phyloP scores from a whole-genome alignment of 2,797 vertebrate genomes.

The Pelochelys cantorii region DNA sequence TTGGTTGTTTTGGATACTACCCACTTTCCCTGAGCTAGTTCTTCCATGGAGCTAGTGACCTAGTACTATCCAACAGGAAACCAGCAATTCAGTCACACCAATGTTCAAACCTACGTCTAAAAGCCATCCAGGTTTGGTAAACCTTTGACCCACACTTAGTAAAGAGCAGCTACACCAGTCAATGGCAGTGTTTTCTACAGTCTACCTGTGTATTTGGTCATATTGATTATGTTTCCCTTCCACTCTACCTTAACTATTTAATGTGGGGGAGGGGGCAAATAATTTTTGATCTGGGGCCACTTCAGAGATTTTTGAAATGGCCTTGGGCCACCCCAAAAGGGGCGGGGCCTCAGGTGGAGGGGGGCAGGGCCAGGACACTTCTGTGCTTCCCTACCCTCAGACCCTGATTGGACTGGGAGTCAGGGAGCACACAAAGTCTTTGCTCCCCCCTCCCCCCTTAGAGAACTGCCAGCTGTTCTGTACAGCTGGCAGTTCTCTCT shows the following conservation, averaged over 20 bases:
- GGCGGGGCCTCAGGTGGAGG: too few species aligned
- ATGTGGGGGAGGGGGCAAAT: neutral
- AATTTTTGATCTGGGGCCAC: too few species aligned
- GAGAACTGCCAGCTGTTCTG: too few species aligned
- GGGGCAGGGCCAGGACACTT: too few species aligned
- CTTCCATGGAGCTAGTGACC: neutral
- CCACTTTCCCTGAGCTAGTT: neutral
- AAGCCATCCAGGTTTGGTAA: neutral
- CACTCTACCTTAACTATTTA: slow-evolving; percentile 57
- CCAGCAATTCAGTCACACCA: slow-evolving; percentile 3
- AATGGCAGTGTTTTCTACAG: neutral
- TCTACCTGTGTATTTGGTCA: neutral
- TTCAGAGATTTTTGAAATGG: too few species aligned
- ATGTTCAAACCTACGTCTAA: neutral
- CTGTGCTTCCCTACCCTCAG: too few species aligned
- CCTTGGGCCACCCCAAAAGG: too few species aligned
- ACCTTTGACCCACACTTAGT: neutral
- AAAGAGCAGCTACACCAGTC: slow-evolving; percentile 38
- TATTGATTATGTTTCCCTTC: slow-evolving; percentile 46
- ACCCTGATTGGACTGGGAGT: too few species aligned
- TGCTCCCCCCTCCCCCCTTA: too few species aligned
- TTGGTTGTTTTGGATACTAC: neutral
- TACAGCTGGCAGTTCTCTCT: too few species aligned
- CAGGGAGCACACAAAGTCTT: too few species aligned
- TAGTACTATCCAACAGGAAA: neutral